Conservation (phyloP, 2,888 invertebrate genomes). For the Drosophila subsilvestris region DNA sequence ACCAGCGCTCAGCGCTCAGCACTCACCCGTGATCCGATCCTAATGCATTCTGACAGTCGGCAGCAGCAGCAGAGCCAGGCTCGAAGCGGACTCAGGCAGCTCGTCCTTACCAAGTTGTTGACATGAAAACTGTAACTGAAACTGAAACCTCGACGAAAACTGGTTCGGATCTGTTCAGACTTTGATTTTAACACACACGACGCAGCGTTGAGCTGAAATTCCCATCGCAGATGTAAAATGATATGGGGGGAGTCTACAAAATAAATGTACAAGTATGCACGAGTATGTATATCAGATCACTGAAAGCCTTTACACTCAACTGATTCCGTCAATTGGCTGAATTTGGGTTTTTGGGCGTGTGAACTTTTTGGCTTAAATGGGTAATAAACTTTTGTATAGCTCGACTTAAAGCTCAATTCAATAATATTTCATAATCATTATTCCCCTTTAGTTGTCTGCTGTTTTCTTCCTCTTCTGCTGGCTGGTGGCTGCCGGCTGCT, state of each 20-base stretch:
- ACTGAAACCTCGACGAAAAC: slow-evolving; percentile 37
- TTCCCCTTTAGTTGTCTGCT: slow-evolving; percentile 13
- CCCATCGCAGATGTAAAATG: slow-evolving; percentile 75
- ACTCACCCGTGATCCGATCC: slow-evolving; percentile 35
- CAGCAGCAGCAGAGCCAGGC: slow-evolving; percentile 66
- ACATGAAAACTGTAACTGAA: slow-evolving; percentile 66
- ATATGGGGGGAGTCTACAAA: slow-evolving; percentile 48
- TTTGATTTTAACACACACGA: slow-evolving; percentile 78
- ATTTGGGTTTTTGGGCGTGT: slow-evolving; percentile 46
- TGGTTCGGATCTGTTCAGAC: slow-evolving; percentile 50
- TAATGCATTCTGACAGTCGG: slow-evolving; percentile 76
- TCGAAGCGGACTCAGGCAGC: slow-evolving; percentile 42
- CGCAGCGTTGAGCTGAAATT: slow-evolving; percentile 62
- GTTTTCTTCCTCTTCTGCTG: slow-evolving; percentile 11
- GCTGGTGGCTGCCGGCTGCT: slow-evolving; percentile 43
- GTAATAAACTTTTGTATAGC: neutral
- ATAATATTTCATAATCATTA: slow-evolving; percentile 62
- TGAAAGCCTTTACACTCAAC: slow-evolving; percentile 82
- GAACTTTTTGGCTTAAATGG: slow-evolving; percentile 44
- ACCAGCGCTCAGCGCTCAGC: slow-evolving; percentile 17
- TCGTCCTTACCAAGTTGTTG: slow-evolving; percentile 64
- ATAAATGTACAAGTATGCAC: neutral
- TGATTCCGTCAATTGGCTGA: slow-evolving; percentile 63
- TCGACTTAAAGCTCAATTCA: neutral
- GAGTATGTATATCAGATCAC: slow-evolving; percentile 61